Percentiles rank a stretch among this genome's conserved stretches.
These are phyloP conservation scores for Pterocles gutturalis DNA, from an alignment of 2,113 vertebrate genomes.

Conservation along the genomic window DNA sequence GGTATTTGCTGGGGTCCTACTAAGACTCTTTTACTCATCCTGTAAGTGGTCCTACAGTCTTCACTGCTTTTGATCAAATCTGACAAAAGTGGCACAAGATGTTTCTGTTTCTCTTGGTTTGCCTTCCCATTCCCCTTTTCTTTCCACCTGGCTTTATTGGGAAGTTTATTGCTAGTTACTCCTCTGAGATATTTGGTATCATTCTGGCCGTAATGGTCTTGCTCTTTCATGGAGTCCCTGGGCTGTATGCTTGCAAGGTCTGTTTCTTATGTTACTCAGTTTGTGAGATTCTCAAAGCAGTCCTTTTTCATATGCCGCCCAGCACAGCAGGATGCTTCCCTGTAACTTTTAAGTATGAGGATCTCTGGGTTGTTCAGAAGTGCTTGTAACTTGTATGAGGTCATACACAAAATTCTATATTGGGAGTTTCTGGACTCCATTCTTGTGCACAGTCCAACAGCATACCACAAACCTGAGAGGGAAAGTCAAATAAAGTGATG, in stretches of 20 bases:
- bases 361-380: background rate
- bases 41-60: background rate
- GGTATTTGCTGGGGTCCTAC: background rate
- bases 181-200: background rate
- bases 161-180: background rate
- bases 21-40: background rate
- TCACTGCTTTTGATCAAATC: background rate
- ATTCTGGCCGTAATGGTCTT: background rate
- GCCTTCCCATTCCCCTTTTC: background rate
- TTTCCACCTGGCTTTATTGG: background rate
- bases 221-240: background rate
- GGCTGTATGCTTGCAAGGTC: background rate
- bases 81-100: background rate
- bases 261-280: rapidly evolving
- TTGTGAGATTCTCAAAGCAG: background rate
- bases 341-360: background rate
- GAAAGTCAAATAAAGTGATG: conserved; percentile 1
- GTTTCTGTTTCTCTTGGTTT: background rate
- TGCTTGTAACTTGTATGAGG: background rate
- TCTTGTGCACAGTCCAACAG: background rate
- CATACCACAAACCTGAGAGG: background rate
- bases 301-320: background rate
- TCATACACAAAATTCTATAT: background rate
- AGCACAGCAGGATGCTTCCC: background rate
- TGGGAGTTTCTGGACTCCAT: background rate